Conservation (phyloP, 1,140 invertebrate genomes). For the Xylocopa sonorina region DNA sequence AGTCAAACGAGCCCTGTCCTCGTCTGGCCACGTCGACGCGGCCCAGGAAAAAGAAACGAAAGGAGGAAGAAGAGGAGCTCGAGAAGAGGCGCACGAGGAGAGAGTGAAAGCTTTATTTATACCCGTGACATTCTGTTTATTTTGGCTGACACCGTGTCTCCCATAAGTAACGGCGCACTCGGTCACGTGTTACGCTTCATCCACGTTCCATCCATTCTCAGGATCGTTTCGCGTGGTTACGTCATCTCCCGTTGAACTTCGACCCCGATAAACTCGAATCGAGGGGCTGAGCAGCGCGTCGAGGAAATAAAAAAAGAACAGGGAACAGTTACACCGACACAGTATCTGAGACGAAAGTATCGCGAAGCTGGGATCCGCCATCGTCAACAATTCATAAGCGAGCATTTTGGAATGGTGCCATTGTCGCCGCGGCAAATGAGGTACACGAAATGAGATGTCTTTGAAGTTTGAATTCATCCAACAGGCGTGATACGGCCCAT, state of each 20-base stretch:
- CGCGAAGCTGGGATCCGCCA: too few species aligned
- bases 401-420: too few species aligned
- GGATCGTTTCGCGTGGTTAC: constrained; percentile 25
- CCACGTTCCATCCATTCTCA: constrained; percentile 53
- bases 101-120: constrained; percentile 78
- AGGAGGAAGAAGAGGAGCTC: constrained; percentile 2
- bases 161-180: constrained; percentile 66
- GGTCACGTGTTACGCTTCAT: constrained; percentile 44
- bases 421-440: too few species aligned
- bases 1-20: constrained; percentile 42
- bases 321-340: too few species aligned
- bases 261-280: constrained; percentile 2
- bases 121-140: constrained; percentile 79
- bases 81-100: constrained; percentile 46
- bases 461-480: too few species aligned
- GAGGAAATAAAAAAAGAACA: too few species aligned
- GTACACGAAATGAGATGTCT: too few species aligned
- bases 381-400: too few species aligned
- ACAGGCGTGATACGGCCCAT: too few species aligned
- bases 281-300: not conserved
- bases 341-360: too few species aligned
- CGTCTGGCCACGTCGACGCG: constrained; percentile 59
- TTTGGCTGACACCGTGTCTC: constrained; percentile 72
- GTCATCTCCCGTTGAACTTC: constrained; percentile 17
- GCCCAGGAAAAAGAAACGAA: constrained; percentile 12